These are phyloP conservation scores for Pangasius mekongensis DNA, from an alignment of 2,797 vertebrate species.

Conservation along the genomic window DNA sequence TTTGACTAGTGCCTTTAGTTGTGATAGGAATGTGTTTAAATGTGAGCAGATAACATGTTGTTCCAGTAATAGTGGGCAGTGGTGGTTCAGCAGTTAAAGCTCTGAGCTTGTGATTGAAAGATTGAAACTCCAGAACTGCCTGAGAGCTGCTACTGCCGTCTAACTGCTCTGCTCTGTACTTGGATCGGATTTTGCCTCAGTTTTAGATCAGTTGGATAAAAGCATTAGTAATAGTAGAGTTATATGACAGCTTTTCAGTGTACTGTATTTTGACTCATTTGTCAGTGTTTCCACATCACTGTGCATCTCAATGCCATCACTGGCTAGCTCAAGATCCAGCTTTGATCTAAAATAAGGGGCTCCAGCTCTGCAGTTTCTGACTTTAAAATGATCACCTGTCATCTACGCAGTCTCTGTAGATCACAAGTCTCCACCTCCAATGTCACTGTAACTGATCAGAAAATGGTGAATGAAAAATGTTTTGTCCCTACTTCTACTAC, in stretches of 20 bases:
- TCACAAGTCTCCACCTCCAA: neutral
- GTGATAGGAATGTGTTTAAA: neutral
- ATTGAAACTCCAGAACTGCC: neutral
- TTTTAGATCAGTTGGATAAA: neutral
- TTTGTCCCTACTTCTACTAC: neutral
- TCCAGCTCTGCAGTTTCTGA: neutral
- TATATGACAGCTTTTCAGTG: constrained; percentile 1
- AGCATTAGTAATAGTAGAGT: neutral
- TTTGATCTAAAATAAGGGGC: constrained; percentile 11
- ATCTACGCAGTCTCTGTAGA: constrained; percentile 3
- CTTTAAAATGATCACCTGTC: constrained; percentile 6
- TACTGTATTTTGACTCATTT: neutral
- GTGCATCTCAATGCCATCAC: neutral
- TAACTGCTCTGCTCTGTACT: neutral
- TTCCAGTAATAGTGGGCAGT: neutral
- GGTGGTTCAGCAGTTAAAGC: neutral
- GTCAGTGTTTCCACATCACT: constrained; percentile 11
- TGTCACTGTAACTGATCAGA: constrained; percentile 3
- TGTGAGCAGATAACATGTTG: too few species aligned
- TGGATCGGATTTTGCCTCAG: neutral
- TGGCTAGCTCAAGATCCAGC: neutral
- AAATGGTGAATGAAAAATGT: neutral
- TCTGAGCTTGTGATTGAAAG: neutral
- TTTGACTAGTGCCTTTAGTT: neutral
- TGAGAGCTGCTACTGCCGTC: neutral